Percentiles rank a stretch among this genome's conserved stretches.
Conservation (phyloP, 2,888 invertebrate genomes). For the Agrilus cyanescens region DNA sequence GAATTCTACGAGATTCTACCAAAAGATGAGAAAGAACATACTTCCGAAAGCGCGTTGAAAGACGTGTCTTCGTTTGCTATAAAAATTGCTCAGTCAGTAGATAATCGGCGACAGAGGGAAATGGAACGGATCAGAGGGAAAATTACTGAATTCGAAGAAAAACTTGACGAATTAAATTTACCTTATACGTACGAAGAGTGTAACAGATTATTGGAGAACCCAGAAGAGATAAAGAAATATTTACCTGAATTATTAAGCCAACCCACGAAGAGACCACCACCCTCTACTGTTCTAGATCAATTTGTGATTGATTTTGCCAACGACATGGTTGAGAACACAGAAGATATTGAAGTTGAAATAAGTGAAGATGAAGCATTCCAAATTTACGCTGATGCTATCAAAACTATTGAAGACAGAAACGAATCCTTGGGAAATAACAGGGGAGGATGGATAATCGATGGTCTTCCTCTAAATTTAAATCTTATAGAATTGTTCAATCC, state of each 20-base stretch:
- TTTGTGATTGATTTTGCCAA: constrained; percentile 39
- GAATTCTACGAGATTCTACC: too few species aligned
- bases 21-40: not conserved
- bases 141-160: not conserved
- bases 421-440: constrained; percentile 25
- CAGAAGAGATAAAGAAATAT: constrained; percentile 22
- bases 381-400: constrained; percentile 33
- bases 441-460: constrained; percentile 51
- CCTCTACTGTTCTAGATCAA: constrained; percentile 32
- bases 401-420: constrained; percentile 31
- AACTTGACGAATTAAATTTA: not conserved
- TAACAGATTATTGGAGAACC: constrained; percentile 5
- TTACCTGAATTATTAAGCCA: constrained; percentile 33
- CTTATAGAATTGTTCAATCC: constrained; percentile 39
- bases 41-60: not conserved
- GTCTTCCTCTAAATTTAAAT: constrained; percentile 40
- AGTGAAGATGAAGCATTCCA: constrained; percentile 36
- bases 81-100: not conserved
- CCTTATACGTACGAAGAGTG: constrained; percentile 4
- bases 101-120: not conserved
- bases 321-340: constrained; percentile 34
- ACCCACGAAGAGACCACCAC: constrained; percentile 15
- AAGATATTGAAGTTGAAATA: constrained; percentile 34
- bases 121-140: not conserved
- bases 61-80: constrained; percentile 24